Evolutionary conservation across 1,140 invertebrate genomes (phyloP).

Genomic region (Leptinotarsa lineolata): DNA sequence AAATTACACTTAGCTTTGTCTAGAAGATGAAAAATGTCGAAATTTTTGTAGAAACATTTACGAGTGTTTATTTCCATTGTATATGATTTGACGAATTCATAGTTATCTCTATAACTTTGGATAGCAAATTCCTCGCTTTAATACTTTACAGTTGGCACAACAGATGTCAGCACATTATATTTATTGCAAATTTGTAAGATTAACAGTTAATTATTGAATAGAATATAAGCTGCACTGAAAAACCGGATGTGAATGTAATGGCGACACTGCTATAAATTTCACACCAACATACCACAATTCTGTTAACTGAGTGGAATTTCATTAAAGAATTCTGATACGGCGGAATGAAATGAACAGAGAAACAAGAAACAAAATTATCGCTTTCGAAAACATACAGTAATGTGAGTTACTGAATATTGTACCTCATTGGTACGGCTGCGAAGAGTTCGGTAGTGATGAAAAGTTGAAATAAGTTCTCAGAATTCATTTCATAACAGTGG

Average conservation of each 20-base stretch:
- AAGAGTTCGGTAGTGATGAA: not conserved
- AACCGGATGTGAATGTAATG: conserved; percentile 9
- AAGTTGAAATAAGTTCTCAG: not conserved
- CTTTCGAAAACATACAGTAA: not conserved
- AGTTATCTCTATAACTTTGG: too few species aligned
- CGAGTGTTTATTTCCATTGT: too few species aligned
- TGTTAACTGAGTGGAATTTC: conserved; percentile 11
- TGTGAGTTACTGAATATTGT: not conserved
- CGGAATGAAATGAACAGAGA: not conserved
- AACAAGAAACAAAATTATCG: not conserved
- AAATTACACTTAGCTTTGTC: too few species aligned
- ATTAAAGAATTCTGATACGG: not conserved
- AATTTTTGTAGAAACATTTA: too few species aligned
- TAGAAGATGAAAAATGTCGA: too few species aligned
- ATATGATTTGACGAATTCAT: too few species aligned
- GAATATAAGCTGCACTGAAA: not conserved
- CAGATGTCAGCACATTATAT: too few species aligned
- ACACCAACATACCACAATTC: not conserved
- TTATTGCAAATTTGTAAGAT: too few species aligned
- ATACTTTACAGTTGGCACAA: too few species aligned
- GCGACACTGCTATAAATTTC: conserved; percentile 13
- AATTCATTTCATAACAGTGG: not conserved
- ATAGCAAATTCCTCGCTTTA: too few species aligned
- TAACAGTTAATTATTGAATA: too few species aligned
- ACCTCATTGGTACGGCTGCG: not conserved